Percentiles rank a stretch among this genome's conserved stretches.
Evolutionary conservation across 2,888 invertebrate species (phyloP).

Genomic region (Rhamnusium bicolor): DNA sequence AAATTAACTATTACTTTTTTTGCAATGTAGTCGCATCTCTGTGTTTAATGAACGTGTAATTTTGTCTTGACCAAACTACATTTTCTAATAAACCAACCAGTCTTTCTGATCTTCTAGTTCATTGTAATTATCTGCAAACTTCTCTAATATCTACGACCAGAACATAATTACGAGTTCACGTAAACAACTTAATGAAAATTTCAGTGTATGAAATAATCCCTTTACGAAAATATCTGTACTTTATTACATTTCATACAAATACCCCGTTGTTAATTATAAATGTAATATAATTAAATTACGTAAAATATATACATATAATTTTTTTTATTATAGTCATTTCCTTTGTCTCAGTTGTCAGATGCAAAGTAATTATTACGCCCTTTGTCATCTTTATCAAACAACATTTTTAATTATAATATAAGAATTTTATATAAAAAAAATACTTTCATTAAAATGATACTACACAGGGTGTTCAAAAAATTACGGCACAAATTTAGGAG

Average conservation of each 20-base stretch:
- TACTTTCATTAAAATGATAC: no score
- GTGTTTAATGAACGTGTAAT: no score
- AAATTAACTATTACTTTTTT: no score
- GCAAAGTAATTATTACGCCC: background rate
- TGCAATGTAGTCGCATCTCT: no score
- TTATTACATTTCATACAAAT: slow-evolving; percentile 5
- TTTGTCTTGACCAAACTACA: background rate
- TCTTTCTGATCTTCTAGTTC: slow-evolving; percentile 1
- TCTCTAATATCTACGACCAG: slow-evolving; percentile 17
- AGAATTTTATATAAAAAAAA: no score
- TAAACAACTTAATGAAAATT: slow-evolving; percentile 30
- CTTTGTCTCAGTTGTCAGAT: background rate
- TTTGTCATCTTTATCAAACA: background rate
- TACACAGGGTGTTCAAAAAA: no score
- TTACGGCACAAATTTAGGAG: no score
- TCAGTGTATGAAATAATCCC: slow-evolving; percentile 17
- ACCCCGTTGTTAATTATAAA: slow-evolving; percentile 3
- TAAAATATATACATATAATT: background rate
- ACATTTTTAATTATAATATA: no score
- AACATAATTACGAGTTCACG: background rate
- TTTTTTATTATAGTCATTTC: background rate
- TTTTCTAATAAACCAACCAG: slow-evolving; percentile 18
- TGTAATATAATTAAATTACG: background rate
- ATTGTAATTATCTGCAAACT: slow-evolving; percentile 13
- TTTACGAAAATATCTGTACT: slow-evolving; percentile 16